Evolutionary conservation across 1,140 invertebrate genomes (phyloP), one percentile per base, ranked within the genome.

Genomic region (Chionoecetes opilio): DNA sequence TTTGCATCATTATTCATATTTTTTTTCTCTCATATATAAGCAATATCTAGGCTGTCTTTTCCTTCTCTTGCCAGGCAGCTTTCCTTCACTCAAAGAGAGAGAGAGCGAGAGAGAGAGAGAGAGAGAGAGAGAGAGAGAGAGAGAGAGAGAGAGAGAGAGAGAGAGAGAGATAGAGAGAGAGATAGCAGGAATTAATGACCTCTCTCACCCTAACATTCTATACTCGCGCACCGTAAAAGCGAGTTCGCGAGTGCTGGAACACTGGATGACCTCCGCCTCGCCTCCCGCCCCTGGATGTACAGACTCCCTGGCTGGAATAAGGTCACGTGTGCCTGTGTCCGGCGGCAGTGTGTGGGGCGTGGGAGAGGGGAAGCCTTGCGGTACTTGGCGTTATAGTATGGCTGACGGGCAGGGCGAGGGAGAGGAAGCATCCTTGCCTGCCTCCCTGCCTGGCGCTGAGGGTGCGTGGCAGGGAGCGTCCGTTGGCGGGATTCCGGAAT

Each of bases 41-140:
- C 31, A 34, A 53, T 53, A 3, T 86, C 17, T 86, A n/a, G 31
- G 17, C 11, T 32, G 31, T 34, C 31, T n/a, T 86, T 34, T 86
- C 31, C 31, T 35, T 86, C 14, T 0, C 84, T 31, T 29, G 11
- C 84, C 8, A 32, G 11, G 14, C n/a, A 53, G 46, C 9, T 53
- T 17, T 53, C 9, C 46, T 17, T 53, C 46, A 53, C 84, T 86
- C 26, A 53, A 17, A 21, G 21, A 87, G 89, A 91, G 35, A 91
- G 89, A 41, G 89, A 91, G 89, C 41, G 88, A 90, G 88, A 90
- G 2, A 46, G 41, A 2, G 37, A 91, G 37, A 91, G 63, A 21
- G 21, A 87, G 89, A 91, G 35, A 91, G 89, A 41, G 89, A 91
- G 89, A 90, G 88, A 90, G 88, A 90, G 2, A 46, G 41, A 2